Conservation (phyloP, 2,797 vertebrate species). For the Gallirallus australis region DNA sequence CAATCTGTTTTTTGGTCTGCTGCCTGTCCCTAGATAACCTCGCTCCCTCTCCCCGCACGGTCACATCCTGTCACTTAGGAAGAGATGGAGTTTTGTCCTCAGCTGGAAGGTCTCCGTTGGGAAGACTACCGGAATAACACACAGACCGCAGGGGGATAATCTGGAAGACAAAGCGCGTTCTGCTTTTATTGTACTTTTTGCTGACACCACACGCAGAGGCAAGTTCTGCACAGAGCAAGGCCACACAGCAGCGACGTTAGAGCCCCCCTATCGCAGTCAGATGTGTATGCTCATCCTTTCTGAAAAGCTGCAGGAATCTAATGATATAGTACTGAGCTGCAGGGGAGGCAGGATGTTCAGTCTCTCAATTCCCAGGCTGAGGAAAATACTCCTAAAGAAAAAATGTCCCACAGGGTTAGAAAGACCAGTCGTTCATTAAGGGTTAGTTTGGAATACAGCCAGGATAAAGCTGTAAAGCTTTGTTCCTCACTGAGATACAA, state of each 20-base stretch:
- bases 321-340: background rate
- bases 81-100: background rate
- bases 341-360: background rate
- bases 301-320: background rate
- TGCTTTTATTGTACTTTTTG: background rate
- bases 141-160: background rate
- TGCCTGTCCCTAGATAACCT: constrained; percentile 65
- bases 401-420: background rate
- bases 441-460: background rate
- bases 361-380: background rate
- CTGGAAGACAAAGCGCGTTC: background rate
- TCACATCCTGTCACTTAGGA: background rate
- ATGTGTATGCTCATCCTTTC: rapidly evolving
- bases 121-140: background rate
- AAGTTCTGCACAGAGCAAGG: background rate
- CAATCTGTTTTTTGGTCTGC: constrained; percentile 48
- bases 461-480: background rate
- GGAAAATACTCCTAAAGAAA: background rate
- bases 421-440: background rate
- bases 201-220: background rate
- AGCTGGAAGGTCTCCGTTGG: background rate
- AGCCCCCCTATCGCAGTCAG: background rate
- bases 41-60: background rate
- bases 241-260: background rate
- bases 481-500: background rate